A percentile compares a stretch with the other conserved stretches of the same genome.
phyloP scores from a whole-genome alignment of 2,888 invertebrate species.

The Lithosia quadra region DNA sequence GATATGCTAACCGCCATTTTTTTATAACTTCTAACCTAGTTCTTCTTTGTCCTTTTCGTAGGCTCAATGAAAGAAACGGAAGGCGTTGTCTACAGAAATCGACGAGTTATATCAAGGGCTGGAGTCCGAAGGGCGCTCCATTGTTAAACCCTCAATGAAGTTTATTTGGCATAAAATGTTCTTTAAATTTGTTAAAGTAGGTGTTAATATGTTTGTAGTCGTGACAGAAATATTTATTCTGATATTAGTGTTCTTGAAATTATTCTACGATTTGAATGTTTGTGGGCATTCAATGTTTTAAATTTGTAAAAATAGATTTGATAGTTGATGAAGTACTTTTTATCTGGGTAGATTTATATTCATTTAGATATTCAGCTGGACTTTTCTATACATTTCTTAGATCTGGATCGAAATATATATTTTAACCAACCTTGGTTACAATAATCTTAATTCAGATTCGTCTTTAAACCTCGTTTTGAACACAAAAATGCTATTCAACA shows the following conservation, averaged over 20 bases:
- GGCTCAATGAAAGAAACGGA: constrained; percentile 76
- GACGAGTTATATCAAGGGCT: constrained; percentile 70
- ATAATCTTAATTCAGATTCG: constrained; percentile 21
- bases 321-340: not conserved
- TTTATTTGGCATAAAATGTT: constrained; percentile 79
- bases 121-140: constrained; percentile 65
- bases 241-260: not conserved
- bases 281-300: not conserved
- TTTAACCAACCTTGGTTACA: not conserved
- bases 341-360: not conserved
- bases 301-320: not conserved
- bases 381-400: not conserved
- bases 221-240: constrained; percentile 9
- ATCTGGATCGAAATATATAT: not conserved
- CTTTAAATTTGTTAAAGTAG: constrained; percentile 58
- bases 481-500: constrained; percentile 67
- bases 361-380: not conserved
- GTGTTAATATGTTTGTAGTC: constrained; percentile 51
- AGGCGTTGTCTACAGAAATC: constrained; percentile 74
- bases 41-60: constrained; percentile 64
- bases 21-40: constrained; percentile 48
- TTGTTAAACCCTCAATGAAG: constrained; percentile 69
- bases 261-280: not conserved
- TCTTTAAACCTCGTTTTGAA: constrained; percentile 60
- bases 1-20: constrained; percentile 27